Percentiles rank a stretch among this genome's conserved stretches.
These are phyloP conservation scores for Poecilia picta DNA, from an alignment of 2,797 vertebrate species.

Conservation along the genomic window DNA sequence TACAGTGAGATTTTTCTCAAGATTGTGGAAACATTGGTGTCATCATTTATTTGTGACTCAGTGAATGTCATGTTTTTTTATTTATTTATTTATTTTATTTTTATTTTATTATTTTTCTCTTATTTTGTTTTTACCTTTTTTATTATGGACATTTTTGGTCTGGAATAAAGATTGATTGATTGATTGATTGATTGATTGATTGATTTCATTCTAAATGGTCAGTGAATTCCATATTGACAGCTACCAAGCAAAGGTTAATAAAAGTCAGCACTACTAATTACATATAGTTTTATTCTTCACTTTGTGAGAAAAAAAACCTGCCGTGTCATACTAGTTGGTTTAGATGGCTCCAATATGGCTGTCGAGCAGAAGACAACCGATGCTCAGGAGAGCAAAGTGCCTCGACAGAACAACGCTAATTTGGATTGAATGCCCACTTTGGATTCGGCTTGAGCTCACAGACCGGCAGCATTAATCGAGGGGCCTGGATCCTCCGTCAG, in stretches of 20 bases:
- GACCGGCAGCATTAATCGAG: slow-evolving; percentile 46
- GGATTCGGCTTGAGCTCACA: slow-evolving; percentile 40
- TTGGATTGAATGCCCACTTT: slow-evolving; percentile 43
- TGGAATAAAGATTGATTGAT: no score
- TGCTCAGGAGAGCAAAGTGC: slow-evolving; percentile 1
- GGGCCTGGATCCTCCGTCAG: slow-evolving; percentile 44
- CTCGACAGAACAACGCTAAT: slow-evolving; percentile 31
- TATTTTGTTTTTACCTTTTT: no score
- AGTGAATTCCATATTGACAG: neutral
- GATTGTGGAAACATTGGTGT: no score
- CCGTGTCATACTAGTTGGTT: neutral
- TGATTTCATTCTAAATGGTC: no score
- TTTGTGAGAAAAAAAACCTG: neutral
- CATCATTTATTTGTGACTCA: no score
- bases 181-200: no score
- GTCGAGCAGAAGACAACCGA: neutral
- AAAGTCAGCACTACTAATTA: neutral
- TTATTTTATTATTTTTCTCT: no score
- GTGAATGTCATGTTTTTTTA: no score
- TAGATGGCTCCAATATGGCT: neutral
- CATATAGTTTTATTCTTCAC: accelerated
- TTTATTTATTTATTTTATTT: no score
- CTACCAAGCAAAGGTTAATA: neutral
- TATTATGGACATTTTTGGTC: no score
- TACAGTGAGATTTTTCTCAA: no score